These are phyloP conservation scores for Prionace glauca DNA, from an alignment of 2,797 vertebrate genomes.

Conservation along the genomic window DNA sequence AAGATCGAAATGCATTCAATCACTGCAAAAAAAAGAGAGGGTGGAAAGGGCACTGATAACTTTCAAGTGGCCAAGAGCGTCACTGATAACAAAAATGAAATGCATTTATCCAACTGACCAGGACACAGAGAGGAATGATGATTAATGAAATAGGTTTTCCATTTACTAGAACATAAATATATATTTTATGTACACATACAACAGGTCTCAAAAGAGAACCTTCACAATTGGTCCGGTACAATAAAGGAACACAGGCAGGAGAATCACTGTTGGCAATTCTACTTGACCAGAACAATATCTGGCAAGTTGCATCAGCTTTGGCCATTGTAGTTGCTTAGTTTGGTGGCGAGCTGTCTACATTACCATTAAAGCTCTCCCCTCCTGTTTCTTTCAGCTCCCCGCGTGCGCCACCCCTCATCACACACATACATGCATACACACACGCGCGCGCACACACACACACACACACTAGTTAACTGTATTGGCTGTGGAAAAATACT, in stretches of 20 bases:
- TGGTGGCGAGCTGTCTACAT: not conserved
- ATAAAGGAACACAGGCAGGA: not conserved
- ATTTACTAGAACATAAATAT: constrained; percentile 15
- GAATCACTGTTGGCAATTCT: not conserved
- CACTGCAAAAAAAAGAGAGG: not conserved
- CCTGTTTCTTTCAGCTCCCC: too few species aligned
- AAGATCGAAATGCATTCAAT: not conserved
- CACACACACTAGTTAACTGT: not conserved
- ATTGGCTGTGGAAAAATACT: not conserved
- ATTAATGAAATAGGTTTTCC: not conserved
- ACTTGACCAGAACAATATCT: too few species aligned
- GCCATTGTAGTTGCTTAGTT: not conserved
- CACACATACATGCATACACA: too few species aligned
- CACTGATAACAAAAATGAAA: not conserved
- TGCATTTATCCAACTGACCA: not conserved
- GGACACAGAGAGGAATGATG: not conserved
- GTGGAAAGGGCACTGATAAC: not conserved
- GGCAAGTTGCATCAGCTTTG: not conserved
- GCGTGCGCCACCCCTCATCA: not conserved
- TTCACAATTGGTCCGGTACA: not conserved
- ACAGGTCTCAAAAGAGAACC: not conserved
- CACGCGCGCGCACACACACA: too few species aligned
- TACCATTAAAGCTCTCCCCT: not conserved
- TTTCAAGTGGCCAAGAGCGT: not conserved
- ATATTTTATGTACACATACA: not conserved